phyloP scores from a whole-genome alignment of 2,888 invertebrate genomes.

The Machimus rusticus region DNA sequence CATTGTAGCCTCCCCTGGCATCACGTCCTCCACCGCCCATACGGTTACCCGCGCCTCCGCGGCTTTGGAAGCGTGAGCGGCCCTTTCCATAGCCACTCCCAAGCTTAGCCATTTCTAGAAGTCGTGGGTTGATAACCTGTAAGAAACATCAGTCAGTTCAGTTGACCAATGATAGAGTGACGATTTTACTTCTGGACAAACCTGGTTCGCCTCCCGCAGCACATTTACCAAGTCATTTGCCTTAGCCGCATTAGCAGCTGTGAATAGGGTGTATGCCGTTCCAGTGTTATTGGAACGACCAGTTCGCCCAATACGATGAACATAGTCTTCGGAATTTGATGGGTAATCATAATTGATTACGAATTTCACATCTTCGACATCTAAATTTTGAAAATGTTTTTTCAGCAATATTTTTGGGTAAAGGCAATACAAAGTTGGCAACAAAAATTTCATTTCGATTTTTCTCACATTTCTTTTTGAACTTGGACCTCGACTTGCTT shows the following conservation, averaged over 20 bases:
- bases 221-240: conserved; percentile 91
- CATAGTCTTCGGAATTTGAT: conserved; percentile 96
- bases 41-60: conserved; percentile 46
- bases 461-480: conserved; percentile 49
- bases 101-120: conserved; percentile 74
- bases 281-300: conserved; percentile 92
- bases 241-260: conserved; percentile 88
- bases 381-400: conserved; percentile 65
- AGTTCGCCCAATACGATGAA: conserved; percentile 91
- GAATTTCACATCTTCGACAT: conserved; percentile 99
- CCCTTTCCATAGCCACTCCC: conserved; percentile 53
- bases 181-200: conserved; percentile 52
- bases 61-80: conserved; percentile 49
- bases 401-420: not conserved
- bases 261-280: conserved; percentile 96
- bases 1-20: not conserved
- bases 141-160: not conserved
- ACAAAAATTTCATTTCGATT: conserved; percentile 60
- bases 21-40: conserved; percentile 40
- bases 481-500: conserved; percentile 60
- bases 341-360: conserved; percentile 99
- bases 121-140: conserved; percentile 83
- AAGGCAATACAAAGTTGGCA: conserved; percentile 47
- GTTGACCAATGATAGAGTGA: not conserved
- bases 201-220: conserved; percentile 92